Conservation (phyloP, 2,797 vertebrate species). For the Gastrophryne carolinensis region DNA sequence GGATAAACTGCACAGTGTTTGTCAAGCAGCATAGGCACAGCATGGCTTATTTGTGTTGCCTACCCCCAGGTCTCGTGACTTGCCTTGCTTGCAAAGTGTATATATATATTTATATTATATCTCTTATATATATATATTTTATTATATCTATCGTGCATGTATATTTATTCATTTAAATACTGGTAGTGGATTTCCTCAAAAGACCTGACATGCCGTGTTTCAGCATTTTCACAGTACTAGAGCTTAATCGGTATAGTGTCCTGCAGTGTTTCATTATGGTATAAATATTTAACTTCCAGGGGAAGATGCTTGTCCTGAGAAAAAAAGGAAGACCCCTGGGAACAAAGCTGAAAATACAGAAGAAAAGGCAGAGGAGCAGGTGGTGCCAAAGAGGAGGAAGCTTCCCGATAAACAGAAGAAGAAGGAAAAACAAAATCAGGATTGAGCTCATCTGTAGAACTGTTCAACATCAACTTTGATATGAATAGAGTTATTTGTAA, state of each 20-base stretch:
- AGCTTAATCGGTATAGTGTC: not conserved
- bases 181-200: too few relatives aligned
- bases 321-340: slow-evolving; percentile 9
- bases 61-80: too few relatives aligned
- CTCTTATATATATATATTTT: too few relatives aligned
- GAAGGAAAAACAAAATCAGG: slow-evolving; percentile 60
- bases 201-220: too few relatives aligned
- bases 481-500: not conserved
- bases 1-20: too few relatives aligned
- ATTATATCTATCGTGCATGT: too few relatives aligned
- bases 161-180: too few relatives aligned
- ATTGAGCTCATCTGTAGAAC: slow-evolving; percentile 36
- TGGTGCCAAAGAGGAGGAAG: slow-evolving; percentile 55
- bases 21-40: too few relatives aligned
- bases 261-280: not conserved
- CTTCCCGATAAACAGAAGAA: slow-evolving; percentile 54
- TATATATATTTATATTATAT: too few relatives aligned
- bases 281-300: slow-evolving; percentile 13
- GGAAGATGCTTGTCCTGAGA: slow-evolving; percentile 1
- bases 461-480: not conserved
- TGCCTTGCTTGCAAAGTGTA: too few relatives aligned
- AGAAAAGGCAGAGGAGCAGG: slow-evolving; percentile 42
- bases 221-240: too few relatives aligned
- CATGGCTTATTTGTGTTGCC: too few relatives aligned
- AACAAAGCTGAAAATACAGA: slow-evolving; percentile 27